Percentiles rank a stretch among this genome's conserved stretches.
Evolutionary conservation across 2,888 invertebrate genomes (phyloP).

Genomic region (Andrena dorsata): DNA sequence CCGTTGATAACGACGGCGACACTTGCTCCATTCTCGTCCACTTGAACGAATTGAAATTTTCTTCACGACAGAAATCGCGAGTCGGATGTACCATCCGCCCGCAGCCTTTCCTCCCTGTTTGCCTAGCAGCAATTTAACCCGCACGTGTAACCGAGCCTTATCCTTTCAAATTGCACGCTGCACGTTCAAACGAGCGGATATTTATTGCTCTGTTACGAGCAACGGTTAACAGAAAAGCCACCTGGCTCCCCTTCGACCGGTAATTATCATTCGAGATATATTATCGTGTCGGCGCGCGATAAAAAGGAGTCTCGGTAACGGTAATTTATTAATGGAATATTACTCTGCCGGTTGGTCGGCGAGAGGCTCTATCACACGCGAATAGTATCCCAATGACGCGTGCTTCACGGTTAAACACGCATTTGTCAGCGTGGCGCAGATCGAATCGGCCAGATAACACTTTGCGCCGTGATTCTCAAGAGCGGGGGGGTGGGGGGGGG

Average conservation of each 20-base stretch:
- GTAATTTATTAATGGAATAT: constrained; percentile 49
- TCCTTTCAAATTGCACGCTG: background rate
- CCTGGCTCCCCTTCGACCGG: constrained; percentile 18
- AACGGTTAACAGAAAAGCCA: constrained; percentile 21
- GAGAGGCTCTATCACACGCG: constrained; percentile 7
- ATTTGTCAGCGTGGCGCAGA: constrained; percentile 41
- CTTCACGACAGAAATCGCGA: background rate
- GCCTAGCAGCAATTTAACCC: background rate
- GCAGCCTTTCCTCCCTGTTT: background rate
- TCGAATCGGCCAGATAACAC: constrained; percentile 28
- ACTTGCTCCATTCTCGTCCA: background rate
- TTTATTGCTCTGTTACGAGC: constrained; percentile 21
- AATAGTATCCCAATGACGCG: constrained; percentile 1
- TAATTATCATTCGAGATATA: constrained; percentile 29
- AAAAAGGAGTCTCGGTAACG: constrained; percentile 15
- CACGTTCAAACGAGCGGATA: background rate
- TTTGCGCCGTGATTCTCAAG: constrained; percentile 13
- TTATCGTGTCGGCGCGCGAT: constrained; percentile 9
- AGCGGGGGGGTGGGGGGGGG: no score
- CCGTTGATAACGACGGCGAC: background rate
- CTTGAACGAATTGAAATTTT: background rate
- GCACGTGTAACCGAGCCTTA: background rate
- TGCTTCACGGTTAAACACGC: constrained; percentile 32
- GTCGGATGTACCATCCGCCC: background rate
- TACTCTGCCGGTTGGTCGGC: background rate